These are phyloP conservation scores for Venustoraphidia nigricollis DNA, from an alignment of 2,888 invertebrate genomes.

Conservation along the genomic window DNA sequence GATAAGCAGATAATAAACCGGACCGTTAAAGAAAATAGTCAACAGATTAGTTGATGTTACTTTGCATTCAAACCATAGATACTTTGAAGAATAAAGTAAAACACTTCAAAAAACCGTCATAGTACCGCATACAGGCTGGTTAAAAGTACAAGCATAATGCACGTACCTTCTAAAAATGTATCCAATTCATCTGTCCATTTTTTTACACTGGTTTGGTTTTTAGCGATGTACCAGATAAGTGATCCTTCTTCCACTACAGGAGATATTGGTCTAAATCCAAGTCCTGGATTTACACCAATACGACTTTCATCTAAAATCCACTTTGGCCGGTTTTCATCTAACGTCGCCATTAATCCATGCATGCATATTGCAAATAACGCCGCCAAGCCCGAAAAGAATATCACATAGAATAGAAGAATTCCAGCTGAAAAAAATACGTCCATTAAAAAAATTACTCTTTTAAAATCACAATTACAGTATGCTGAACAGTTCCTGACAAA, in stretches of 20 bases:
- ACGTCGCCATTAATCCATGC: constrained; percentile 58
- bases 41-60: too few relatives aligned
- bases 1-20: too few relatives aligned
- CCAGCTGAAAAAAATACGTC: constrained; percentile 46
- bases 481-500: too few relatives aligned
- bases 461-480: too few relatives aligned
- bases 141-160: neutral
- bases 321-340: constrained; percentile 54
- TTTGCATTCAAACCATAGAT: too few relatives aligned
- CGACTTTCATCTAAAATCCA: constrained; percentile 62
- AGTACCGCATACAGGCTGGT: too few relatives aligned
- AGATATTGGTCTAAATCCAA: constrained; percentile 48
- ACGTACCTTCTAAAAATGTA: constrained; percentile 39
- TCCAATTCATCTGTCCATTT: constrained; percentile 39
- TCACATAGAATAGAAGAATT: constrained; percentile 66
- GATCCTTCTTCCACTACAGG: constrained; percentile 38
- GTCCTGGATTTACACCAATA: constrained; percentile 50
- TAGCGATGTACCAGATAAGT: constrained; percentile 40
- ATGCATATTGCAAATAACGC: constrained; percentile 76
- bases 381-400: constrained; percentile 75
- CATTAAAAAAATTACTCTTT: constrained; percentile 12
- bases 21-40: too few relatives aligned
- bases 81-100: too few relatives aligned
- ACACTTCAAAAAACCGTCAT: too few relatives aligned
- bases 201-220: constrained; percentile 31